Percentiles rank a stretch among this genome's conserved stretches.
Conservation (phyloP, 1,140 invertebrate genomes). For the Anthonomus grandis region DNA sequence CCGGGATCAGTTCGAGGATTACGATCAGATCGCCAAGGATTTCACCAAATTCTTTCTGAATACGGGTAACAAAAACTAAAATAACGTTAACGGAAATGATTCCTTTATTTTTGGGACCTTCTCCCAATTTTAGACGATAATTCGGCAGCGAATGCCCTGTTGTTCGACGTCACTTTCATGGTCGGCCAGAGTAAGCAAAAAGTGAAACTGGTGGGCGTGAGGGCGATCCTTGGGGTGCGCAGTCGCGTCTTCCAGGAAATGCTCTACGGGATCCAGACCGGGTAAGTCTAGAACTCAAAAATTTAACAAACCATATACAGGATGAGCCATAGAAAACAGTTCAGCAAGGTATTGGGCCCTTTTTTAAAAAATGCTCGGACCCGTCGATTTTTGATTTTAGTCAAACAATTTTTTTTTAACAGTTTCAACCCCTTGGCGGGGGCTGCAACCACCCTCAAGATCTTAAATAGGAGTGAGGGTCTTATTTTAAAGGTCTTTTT, state of each 20-base stretch:
- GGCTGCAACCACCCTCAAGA: too few species aligned
- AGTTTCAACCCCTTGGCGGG: too few species aligned
- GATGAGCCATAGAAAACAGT: too few species aligned
- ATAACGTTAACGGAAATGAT: too few species aligned
- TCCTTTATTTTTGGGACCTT: background rate
- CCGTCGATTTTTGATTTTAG: too few species aligned
- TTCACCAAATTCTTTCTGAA: conserved; percentile 88
- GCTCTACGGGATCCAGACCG: conserved; percentile 90
- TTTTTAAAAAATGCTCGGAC: too few species aligned
- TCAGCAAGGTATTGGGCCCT: too few species aligned
- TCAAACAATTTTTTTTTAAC: too few species aligned
- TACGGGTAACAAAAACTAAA: conserved; percentile 39
- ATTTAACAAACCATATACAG: too few species aligned
- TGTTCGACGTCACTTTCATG: conserved; percentile 89
- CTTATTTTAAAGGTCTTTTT: too few species aligned
- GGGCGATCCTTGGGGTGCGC: conserved; percentile 86
- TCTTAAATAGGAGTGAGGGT: too few species aligned
- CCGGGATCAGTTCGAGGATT: conserved; percentile 88
- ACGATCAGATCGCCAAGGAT: conserved; percentile 90
- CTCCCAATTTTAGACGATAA: conserved; percentile 56
- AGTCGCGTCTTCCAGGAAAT: conserved; percentile 90
- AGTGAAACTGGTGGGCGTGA: conserved; percentile 80
- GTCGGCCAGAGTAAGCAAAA: conserved; percentile 90
- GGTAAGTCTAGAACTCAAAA: conserved; percentile 43
- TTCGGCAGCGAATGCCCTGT: conserved; percentile 65